Percentiles rank a stretch among this genome's conserved stretches.
These are phyloP conservation scores for Morpho helenor DNA, from an alignment of 2,888 invertebrate species.

Conservation along the genomic window DNA sequence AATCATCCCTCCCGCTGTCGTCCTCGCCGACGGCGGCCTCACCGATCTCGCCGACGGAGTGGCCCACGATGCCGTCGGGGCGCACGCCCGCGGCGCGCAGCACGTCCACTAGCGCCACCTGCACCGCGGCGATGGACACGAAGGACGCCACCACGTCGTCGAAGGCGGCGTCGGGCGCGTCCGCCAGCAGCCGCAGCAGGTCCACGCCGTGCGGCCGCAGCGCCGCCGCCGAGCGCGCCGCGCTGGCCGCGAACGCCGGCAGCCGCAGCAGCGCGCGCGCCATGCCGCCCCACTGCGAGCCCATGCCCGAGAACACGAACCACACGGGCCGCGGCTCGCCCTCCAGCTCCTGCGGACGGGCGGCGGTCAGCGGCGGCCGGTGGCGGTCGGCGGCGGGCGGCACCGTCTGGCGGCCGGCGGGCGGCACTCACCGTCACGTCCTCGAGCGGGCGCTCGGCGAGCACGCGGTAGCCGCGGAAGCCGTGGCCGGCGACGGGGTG, in stretches of 20 bases:
- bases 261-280: slow-evolving; percentile 90
- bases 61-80: slow-evolving; percentile 97
- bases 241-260: slow-evolving; percentile 88
- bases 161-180: slow-evolving; percentile 87
- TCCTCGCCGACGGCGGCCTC: slow-evolving; percentile 17
- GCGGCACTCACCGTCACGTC: background rate
- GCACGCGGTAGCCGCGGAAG: slow-evolving; percentile 89
- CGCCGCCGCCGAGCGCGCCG: slow-evolving; percentile 86
- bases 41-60: slow-evolving; percentile 95
- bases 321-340: slow-evolving; percentile 89
- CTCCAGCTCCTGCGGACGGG: slow-evolving; percentile 43
- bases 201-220: slow-evolving; percentile 90
- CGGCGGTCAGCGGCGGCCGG: slow-evolving; percentile 20
- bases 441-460: slow-evolving; percentile 67
- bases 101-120: slow-evolving; percentile 96
- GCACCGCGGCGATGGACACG: slow-evolving; percentile 96
- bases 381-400: slow-evolving; percentile 58
- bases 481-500: slow-evolving; percentile 86
- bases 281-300: slow-evolving; percentile 98
- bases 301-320: slow-evolving; percentile 99
- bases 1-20: too few species aligned
- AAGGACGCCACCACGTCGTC: slow-evolving; percentile 94
- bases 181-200: slow-evolving; percentile 88
- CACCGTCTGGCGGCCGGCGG: background rate
- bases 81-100: slow-evolving; percentile 86